Percentiles rank a stretch among this genome's conserved stretches.
These are phyloP conservation scores for Caiman crocodilus DNA, from an alignment of 2,797 vertebrate species.

Conservation along the genomic window DNA sequence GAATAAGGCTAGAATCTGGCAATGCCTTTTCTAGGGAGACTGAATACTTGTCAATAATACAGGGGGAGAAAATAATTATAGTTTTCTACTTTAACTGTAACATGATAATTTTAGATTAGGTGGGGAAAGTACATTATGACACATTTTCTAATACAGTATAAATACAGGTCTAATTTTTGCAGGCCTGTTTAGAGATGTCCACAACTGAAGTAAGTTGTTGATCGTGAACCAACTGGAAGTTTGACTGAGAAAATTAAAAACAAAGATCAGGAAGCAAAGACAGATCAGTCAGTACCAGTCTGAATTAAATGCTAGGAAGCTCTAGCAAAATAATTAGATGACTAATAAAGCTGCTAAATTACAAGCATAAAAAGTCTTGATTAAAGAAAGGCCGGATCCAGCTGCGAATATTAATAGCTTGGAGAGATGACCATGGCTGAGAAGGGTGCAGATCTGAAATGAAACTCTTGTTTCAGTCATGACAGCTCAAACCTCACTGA, in stretches of 20 bases:
- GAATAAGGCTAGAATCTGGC: neutral
- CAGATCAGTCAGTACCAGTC: neutral
- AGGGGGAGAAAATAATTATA: neutral
- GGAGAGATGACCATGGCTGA: neutral
- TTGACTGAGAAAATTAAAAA: neutral
- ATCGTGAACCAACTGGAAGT: neutral
- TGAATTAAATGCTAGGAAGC: conserved; percentile 25
- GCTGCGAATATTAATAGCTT: neutral
- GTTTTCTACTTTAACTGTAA: neutral
- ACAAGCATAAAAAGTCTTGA: neutral
- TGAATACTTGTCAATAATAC: neutral
- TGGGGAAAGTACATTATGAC: neutral
- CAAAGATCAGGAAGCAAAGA: neutral
- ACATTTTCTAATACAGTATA: neutral
- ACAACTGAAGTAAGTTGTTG: neutral
- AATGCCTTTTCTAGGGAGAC: neutral
- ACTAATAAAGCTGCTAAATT: neutral
- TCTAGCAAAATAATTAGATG: conserved; percentile 19
- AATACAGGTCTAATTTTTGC: neutral
- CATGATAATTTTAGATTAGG: neutral
- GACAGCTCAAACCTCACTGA: conserved; percentile 51
- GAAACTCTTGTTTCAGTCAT: conserved; percentile 46
- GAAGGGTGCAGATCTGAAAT: conserved; percentile 41
- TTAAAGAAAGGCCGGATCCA: neutral
- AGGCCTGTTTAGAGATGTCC: neutral